Percentiles rank a stretch among this genome's conserved stretches.
phyloP scores from a whole-genome alignment of 1,140 invertebrate genomes.

The Bombus polaris region DNA sequence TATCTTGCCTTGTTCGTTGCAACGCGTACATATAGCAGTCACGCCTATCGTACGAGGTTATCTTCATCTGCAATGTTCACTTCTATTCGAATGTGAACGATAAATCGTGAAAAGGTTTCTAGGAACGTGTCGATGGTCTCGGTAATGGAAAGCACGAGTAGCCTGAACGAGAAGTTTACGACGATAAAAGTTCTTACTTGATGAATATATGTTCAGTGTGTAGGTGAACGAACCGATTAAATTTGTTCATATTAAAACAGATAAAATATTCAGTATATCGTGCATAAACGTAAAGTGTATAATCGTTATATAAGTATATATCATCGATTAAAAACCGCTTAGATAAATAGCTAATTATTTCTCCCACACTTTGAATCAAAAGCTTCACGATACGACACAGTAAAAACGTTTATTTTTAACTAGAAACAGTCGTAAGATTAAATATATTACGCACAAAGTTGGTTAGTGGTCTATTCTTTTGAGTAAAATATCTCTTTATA shows the following conservation, averaged over 20 bases:
- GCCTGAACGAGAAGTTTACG: not conserved
- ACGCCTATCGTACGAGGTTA: slow-evolving; percentile 24
- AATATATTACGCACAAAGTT: too few species aligned
- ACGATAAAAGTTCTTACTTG: not conserved
- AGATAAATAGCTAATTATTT: too few species aligned
- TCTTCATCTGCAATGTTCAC: slow-evolving; percentile 31
- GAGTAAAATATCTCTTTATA: too few species aligned
- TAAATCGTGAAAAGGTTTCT: slow-evolving; percentile 32
- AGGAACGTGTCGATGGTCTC: slow-evolving; percentile 25
- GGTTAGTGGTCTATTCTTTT: too few species aligned
- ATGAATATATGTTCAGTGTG: not conserved
- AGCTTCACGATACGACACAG: too few species aligned
- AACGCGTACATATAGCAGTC: not conserved
- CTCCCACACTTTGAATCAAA: too few species aligned
- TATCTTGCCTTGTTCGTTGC: slow-evolving; percentile 18
- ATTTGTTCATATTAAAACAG: not conserved
- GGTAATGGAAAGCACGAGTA: slow-evolving; percentile 14
- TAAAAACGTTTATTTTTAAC: too few species aligned
- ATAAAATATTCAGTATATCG: too few species aligned
- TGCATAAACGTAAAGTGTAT: too few species aligned
- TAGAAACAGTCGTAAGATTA: too few species aligned
- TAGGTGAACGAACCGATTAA: not conserved
- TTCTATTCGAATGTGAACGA: slow-evolving; percentile 29
- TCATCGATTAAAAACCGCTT: too few species aligned
- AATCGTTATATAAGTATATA: too few species aligned